Base-by-base conservation (phyloP, 2,888 invertebrate species). In the Diadromus collaris region DNA sequence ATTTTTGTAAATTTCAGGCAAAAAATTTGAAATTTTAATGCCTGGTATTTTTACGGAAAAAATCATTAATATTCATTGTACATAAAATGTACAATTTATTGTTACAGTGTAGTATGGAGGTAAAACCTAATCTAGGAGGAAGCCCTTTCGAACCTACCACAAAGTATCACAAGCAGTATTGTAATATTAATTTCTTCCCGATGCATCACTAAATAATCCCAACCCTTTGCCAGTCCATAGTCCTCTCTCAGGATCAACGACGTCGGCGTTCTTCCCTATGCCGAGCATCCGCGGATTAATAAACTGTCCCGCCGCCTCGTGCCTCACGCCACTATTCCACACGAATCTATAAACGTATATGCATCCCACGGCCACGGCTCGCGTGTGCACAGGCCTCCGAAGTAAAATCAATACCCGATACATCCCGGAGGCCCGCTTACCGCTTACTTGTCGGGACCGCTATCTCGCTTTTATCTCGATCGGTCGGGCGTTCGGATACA, bases 331-430 rank as follows among this genome's bases (percentile, higher is more conserved):
- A 46, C n/a, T 46, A 48, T 29, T 51, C 10, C 21, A 4, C 63
- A 29, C n/a, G 16, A n/a, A 48, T 48, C 48, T 54, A 63, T 61
- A 34, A 16, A 27, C 32, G 7, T 54, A 9, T 24, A 34, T 16
- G 3, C n/a, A n/a, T 13, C n/a, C 44, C 13, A 69, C 9, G 13
- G 38, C 21, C 32, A 44, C 41, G 21, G 21, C 46, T 32, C 60
- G 16, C 38, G 44, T 64, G 56, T 68, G 32, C 48, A 44, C 65
- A 70, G 29, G 70, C 27, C 54, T 80, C 64, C 41, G 76, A 82
- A 81, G 81, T 84, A 87, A 88, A 88, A 88, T 88, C 89, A 86
- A 89, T 89, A 89, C 87, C 81, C 87, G 83, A 89, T 89, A 87
- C 84, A 82, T 85, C 83, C 84, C 85, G 68, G 81, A 85, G 86